Evolutionary conservation across 2,797 vertebrate genomes (phyloP).

Genomic region (Ctenopoma multispine): DNA sequence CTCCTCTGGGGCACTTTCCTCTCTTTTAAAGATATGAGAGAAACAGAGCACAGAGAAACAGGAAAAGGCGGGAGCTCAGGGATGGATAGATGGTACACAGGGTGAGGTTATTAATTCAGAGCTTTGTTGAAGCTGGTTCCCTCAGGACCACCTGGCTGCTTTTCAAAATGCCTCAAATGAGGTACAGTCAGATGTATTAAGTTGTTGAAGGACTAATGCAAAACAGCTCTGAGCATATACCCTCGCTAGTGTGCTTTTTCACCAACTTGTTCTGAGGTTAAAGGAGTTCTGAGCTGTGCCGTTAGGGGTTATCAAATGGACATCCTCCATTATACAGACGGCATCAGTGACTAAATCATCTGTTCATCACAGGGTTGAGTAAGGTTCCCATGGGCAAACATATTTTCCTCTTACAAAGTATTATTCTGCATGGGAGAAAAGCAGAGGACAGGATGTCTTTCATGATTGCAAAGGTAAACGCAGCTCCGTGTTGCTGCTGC

Average conservation of each 20-base stretch:
- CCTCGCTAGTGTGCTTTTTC: conserved; percentile 20
- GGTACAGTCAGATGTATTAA: conserved; percentile 35
- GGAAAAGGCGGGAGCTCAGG: conserved; percentile 26
- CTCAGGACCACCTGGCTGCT: conserved; percentile 47
- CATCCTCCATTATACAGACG: conserved; percentile 50
- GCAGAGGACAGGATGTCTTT: conserved; percentile 4
- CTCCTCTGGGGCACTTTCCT: conserved; percentile 42
- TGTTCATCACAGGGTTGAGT: conserved; percentile 35
- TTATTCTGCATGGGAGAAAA: not conserved
- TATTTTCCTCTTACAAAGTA: conserved; percentile 32
- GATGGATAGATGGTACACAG: conserved; percentile 49
- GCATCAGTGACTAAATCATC: conserved; percentile 30
- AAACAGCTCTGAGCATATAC: conserved; percentile 42
- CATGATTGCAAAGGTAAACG: conserved; percentile 15
- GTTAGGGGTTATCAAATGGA: conserved; percentile 33
- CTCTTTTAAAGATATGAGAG: conserved; percentile 43
- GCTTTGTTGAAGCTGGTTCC: conserved; percentile 58
- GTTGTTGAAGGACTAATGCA: conserved; percentile 45
- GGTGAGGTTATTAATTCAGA: conserved; percentile 63
- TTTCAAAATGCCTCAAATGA: conserved; percentile 30
- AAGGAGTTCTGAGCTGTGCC: conserved; percentile 9
- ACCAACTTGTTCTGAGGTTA: conserved; percentile 19
- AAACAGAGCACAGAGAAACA: conserved; percentile 17
- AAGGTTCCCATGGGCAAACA: conserved; percentile 15
- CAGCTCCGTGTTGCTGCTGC: not conserved